These are phyloP conservation scores for Drymonia ruficornis DNA, from an alignment of 2,888 invertebrate genomes.

Conservation along the genomic window DNA sequence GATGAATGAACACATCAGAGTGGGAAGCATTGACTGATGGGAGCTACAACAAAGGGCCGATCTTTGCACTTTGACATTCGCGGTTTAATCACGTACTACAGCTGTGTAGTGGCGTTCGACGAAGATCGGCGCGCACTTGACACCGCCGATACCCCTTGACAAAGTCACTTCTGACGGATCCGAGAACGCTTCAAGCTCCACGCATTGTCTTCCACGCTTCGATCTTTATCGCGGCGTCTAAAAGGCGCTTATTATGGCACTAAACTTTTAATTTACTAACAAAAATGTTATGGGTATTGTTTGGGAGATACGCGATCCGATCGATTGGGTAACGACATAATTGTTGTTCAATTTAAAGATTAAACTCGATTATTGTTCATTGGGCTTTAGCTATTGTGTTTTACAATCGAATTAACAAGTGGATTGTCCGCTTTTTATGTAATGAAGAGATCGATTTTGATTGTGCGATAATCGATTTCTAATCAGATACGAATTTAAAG, in stretches of 20 bases:
- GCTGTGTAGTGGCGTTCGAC: slow-evolving; percentile 55
- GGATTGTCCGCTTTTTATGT: slow-evolving; percentile 25
- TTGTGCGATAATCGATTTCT: not conserved
- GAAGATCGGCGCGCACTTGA: slow-evolving; percentile 71
- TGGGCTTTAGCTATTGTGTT: slow-evolving; percentile 29
- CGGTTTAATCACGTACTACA: slow-evolving; percentile 82
- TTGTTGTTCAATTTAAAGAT: slow-evolving; percentile 37
- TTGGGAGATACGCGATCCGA: slow-evolving; percentile 15
- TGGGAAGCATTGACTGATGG: slow-evolving; percentile 67
- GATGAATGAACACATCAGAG: slow-evolving; percentile 75
- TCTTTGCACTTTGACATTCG: slow-evolving; percentile 84
- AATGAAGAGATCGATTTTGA: not conserved
- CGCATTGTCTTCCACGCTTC: slow-evolving; percentile 51
- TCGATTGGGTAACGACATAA: slow-evolving; percentile 26
- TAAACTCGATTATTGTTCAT: slow-evolving; percentile 31
- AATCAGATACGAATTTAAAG: not conserved
- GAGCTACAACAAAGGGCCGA: slow-evolving; percentile 67
- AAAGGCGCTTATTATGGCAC: slow-evolving; percentile 26
- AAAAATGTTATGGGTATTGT: slow-evolving; percentile 31
- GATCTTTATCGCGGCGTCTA: slow-evolving; percentile 48
- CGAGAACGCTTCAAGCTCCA: slow-evolving; percentile 36
- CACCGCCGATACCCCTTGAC: slow-evolving; percentile 72
- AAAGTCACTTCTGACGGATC: slow-evolving; percentile 64
- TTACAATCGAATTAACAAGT: slow-evolving; percentile 28
- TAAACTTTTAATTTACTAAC: slow-evolving; percentile 40